Base-by-base conservation (phyloP, 2,113 vertebrate species). In the Noctilio leporinus region DNA sequence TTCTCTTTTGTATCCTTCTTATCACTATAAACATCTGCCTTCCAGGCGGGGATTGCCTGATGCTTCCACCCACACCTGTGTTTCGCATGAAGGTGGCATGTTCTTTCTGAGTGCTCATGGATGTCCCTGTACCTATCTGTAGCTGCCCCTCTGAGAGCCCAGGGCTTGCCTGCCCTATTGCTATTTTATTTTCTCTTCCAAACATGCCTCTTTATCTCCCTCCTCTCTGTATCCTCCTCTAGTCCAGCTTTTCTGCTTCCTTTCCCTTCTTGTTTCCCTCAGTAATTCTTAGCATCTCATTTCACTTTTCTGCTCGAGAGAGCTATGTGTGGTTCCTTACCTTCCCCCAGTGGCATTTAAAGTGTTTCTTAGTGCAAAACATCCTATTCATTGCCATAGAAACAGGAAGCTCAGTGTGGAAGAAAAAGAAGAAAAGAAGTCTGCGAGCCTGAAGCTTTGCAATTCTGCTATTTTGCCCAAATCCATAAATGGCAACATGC, bases 371-470 rank as follows among this genome's bases (percentile, higher is more conserved):
- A 95, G 97, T 97, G 96, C 97, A 97, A 97, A 97, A 97, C 96
- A 97, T 97, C 96, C 97, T 96, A 97, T 96, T 97, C 97, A 97
- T 97, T 96, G 96, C 97, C 97, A 97, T 97, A 97, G 97, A 96
- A 97, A 97, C 97, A 96, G 97, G 97, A 97, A 97, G 91, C 97
- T 95, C 95, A 57, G 95, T 94, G 96, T 95, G 78, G 96, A 97
- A 96, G 95, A 75, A 93, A 94, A 92, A 70, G 80, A 92, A 75
- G 75, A 72, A 59, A 92, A 95, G 84, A 94, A 94, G 95, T 96
- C 96, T 97, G 95, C 84, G 96, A 96, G 87, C 92, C 96, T 91
- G 75, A 93, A 96, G 95, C 97, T 96, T 94, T 97, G 93, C 96
- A 91, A 83, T 96, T 97, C 96, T 97, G 97, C 95, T 97, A 97